Percentiles rank a stretch among this genome's conserved stretches.
Conservation (phyloP, 2,113 vertebrate genomes). For the Lota lota region DNA sequence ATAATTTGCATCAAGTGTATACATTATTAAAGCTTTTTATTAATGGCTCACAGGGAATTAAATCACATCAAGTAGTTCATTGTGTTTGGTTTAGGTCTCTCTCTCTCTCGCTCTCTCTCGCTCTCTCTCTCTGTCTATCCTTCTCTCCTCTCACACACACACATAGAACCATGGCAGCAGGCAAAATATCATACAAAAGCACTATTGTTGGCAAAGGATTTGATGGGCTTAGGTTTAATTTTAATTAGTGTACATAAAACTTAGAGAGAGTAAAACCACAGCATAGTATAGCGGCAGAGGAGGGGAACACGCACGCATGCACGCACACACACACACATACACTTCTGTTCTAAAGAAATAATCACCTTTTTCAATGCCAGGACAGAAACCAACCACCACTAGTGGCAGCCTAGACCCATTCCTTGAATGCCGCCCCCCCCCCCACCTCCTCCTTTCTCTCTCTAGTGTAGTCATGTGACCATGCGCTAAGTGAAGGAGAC, state of each 20-base stretch:
- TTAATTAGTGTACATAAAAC: not conserved
- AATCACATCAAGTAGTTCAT: no score
- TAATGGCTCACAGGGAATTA: no score
- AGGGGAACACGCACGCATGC: no score
- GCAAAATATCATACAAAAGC: not conserved
- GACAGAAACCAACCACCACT: no score
- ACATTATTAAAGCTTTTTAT: no score
- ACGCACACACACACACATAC: no score
- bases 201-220: not conserved
- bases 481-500: not conserved
- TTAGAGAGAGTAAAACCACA: no score
- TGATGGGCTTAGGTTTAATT: not conserved
- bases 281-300: no score
- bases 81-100: not conserved
- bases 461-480: conserved; percentile 12
- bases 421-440: not conserved
- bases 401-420: not conserved
- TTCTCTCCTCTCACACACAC: not conserved
- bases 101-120: no score
- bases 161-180: not conserved
- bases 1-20: no score
- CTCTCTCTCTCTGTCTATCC: not conserved
- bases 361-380: no score
- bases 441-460: not conserved
- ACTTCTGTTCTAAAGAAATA: no score